Conservation (phyloP, 2,888 invertebrate species). For the Acanthosepion pharaonis region DNA sequence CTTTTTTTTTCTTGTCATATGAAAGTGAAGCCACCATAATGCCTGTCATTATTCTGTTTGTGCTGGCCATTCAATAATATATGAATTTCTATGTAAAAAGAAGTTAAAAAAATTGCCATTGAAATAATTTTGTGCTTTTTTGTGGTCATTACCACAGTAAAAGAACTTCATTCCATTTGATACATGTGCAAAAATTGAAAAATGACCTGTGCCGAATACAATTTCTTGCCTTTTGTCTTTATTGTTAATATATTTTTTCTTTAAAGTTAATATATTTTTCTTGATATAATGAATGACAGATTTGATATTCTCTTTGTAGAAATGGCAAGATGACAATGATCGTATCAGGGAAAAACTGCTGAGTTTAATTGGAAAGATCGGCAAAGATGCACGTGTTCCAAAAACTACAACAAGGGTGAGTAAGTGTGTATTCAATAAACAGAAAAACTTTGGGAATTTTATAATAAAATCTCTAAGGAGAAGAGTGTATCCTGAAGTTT, state of each 20-base stretch:
- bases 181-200: neutral
- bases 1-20: neutral
- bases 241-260: neutral
- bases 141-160: neutral
- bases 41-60: neutral
- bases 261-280: neutral
- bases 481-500: too few relatives aligned
- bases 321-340: conserved; percentile 75
- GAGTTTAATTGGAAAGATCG: conserved; percentile 76
- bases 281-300: neutral
- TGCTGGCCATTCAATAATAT: neutral
- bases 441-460: too few relatives aligned
- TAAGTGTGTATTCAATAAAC: neutral
- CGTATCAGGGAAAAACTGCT: conserved; percentile 75
- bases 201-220: neutral
- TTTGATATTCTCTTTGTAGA: conserved; percentile 63
- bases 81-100: neutral
- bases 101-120: too few relatives aligned
- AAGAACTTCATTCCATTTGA: neutral
- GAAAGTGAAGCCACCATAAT: neutral
- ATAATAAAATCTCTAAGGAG: too few relatives aligned
- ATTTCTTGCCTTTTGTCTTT: neutral
- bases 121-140: neutral
- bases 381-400: conserved; percentile 74
- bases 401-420: conserved; percentile 74